These are phyloP conservation scores for Campoletis sonorensis DNA, from an alignment of 1,140 invertebrate species.

Conservation along the genomic window DNA sequence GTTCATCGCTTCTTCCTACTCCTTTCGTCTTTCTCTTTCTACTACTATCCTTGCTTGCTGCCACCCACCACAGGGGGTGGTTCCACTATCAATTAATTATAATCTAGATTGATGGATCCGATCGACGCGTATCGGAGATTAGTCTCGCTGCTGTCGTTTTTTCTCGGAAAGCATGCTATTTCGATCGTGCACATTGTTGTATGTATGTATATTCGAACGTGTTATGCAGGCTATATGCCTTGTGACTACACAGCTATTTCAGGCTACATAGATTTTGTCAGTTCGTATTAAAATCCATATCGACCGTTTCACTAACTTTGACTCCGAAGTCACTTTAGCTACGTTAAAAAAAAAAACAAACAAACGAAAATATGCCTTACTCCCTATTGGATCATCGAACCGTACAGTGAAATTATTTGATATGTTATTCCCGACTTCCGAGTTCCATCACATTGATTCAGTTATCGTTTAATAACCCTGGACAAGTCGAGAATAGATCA, in stretches of 20 bases:
- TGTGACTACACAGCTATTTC: no score
- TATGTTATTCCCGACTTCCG: no score
- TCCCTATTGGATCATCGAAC: no score
- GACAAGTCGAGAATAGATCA: slow-evolving; percentile 10
- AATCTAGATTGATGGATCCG: slow-evolving; percentile 77
- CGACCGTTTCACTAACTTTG: neutral
- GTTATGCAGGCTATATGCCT: neutral
- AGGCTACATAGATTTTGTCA: neutral
- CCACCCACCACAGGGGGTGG: slow-evolving; percentile 70
- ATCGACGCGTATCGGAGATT: slow-evolving; percentile 73
- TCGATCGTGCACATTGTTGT: neutral
- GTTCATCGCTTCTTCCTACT: slow-evolving; percentile 53
- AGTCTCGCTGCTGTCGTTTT: slow-evolving; percentile 69
- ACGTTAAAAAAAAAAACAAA: neutral
- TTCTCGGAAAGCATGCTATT: slow-evolving; percentile 33
- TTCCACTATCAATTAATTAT: slow-evolving; percentile 77
- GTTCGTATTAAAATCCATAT: neutral
- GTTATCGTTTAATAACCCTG: neutral
- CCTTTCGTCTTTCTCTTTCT: slow-evolving; percentile 33
- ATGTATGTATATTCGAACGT: neutral
- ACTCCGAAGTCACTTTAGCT: no score
- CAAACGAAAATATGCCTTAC: neutral
- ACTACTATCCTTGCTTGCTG: slow-evolving; percentile 57
- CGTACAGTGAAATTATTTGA: no score
- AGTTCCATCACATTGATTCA: no score